Percentiles rank a stretch among this genome's conserved stretches.
phyloP scores from a whole-genome alignment of 2,888 invertebrate species.

The Yponomeuta plumbellus region DNA sequence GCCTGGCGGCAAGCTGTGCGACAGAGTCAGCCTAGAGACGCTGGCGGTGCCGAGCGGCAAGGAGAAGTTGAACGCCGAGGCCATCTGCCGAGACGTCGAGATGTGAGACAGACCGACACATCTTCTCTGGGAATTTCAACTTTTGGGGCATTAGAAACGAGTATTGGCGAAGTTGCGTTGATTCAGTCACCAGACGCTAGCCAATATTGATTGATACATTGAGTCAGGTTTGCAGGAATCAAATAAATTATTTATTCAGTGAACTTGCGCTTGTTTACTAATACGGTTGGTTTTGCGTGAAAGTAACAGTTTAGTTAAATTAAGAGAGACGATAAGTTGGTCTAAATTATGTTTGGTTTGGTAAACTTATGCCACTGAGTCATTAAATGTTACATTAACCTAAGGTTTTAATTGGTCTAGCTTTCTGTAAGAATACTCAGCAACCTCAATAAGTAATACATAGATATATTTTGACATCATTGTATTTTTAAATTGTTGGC shows the following conservation, averaged over 20 bases:
- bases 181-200: neutral
- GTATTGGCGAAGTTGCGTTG: neutral
- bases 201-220: too few relatives aligned
- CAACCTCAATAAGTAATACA: neutral
- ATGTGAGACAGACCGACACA: constrained; percentile 39
- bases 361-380: constrained; percentile 5
- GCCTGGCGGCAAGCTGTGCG: constrained; percentile 56
- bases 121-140: neutral
- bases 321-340: neutral
- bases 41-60: constrained; percentile 46
- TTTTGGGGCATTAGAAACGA: neutral
- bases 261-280: neutral
- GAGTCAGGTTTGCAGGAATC: too few relatives aligned
- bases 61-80: constrained; percentile 48
- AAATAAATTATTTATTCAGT: neutral
- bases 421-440: neutral
- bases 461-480: too few relatives aligned
- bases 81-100: constrained; percentile 58
- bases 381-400: constrained; percentile 6
- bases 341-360: neutral
- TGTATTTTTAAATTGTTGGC: too few relatives aligned
- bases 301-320: neutral
- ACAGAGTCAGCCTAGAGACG: constrained; percentile 3
- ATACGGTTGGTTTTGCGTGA: constrained; percentile 5
- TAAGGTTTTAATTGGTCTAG: neutral